These are phyloP conservation scores for Lasiurus cinereus DNA, from an alignment of 2,113 vertebrate genomes.

Conservation along the genomic window DNA sequence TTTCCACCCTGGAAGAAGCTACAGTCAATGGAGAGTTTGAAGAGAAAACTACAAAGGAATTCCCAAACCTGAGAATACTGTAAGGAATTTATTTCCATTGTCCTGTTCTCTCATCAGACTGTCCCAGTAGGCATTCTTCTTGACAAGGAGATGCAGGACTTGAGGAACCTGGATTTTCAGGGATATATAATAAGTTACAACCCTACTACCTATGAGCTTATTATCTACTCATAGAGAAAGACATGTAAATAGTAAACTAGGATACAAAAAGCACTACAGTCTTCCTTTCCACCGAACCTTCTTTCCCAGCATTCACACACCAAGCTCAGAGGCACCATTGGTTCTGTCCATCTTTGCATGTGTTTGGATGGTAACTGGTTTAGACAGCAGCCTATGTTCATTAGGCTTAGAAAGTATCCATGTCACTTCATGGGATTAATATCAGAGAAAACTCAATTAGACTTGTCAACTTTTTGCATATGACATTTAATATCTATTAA, in stretches of 20 bases:
- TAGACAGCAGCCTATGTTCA: slow-evolving; percentile 81
- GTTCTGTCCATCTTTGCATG: neutral
- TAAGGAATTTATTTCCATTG: neutral
- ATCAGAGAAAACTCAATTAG: slow-evolving; percentile 86
- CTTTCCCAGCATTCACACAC: neutral
- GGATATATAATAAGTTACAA: neutral
- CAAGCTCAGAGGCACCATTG: slow-evolving; percentile 14
- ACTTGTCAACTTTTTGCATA: slow-evolving; percentile 80
- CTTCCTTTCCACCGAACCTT: neutral
- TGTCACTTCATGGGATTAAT: slow-evolving; percentile 85
- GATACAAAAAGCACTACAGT: neutral
- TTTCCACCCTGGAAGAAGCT: neutral
- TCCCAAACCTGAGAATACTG: neutral
- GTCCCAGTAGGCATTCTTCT: neutral
- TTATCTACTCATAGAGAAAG: neutral
- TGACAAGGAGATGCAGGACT: neutral
- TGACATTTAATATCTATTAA: slow-evolving; percentile 84
- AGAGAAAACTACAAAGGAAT: neutral
- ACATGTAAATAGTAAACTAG: neutral
- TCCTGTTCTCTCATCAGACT: neutral
- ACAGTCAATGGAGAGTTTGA: neutral
- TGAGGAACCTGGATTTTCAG: neutral
- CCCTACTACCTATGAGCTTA: neutral
- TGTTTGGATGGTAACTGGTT: slow-evolving; percentile 78
- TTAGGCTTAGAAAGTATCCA: slow-evolving; percentile 82